These are phyloP conservation scores for Mormyrus iriodes DNA, from an alignment of 2,113 vertebrate genomes.

Conservation along the genomic window DNA sequence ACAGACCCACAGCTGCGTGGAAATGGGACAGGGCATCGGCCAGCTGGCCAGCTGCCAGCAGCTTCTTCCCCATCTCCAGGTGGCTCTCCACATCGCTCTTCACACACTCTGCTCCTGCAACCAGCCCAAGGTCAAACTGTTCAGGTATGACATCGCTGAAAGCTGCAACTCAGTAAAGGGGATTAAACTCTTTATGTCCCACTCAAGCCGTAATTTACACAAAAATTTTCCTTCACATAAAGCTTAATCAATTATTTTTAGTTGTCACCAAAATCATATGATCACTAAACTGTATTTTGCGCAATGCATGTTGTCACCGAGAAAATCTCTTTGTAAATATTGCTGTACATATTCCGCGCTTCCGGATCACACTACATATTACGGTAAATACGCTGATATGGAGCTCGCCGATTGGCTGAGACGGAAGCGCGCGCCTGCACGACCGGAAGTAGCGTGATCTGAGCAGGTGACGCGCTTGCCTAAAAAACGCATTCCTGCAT, in stretches of 20 bases:
- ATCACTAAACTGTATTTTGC: neutral
- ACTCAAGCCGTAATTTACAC: neutral
- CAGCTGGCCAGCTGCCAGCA: slow-evolving; percentile 90
- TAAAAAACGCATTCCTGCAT: neutral
- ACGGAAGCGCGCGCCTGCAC: neutral
- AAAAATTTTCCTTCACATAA: neutral
- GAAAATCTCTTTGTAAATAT: neutral
- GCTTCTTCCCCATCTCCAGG: slow-evolving; percentile 96
- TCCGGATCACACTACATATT: neutral
- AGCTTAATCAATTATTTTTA: neutral
- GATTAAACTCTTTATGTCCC: neutral
- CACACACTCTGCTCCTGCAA: slow-evolving; percentile 82
- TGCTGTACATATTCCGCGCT: neutral
- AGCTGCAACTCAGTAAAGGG: neutral
- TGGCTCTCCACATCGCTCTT: slow-evolving; percentile 87
- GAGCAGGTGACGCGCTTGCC: neutral
- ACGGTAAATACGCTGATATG: neutral
- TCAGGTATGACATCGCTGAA: neutral
- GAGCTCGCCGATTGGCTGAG: neutral
- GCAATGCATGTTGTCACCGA: neutral
- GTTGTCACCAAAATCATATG: neutral
- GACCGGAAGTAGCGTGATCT: neutral
- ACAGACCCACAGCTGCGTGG: slow-evolving; percentile 89
- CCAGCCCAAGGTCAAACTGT: neutral
- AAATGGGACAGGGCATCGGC: slow-evolving; percentile 96